Base-by-base conservation (phyloP, 2,797 vertebrate species). In the Cynodonichthys magdalenae region DNA sequence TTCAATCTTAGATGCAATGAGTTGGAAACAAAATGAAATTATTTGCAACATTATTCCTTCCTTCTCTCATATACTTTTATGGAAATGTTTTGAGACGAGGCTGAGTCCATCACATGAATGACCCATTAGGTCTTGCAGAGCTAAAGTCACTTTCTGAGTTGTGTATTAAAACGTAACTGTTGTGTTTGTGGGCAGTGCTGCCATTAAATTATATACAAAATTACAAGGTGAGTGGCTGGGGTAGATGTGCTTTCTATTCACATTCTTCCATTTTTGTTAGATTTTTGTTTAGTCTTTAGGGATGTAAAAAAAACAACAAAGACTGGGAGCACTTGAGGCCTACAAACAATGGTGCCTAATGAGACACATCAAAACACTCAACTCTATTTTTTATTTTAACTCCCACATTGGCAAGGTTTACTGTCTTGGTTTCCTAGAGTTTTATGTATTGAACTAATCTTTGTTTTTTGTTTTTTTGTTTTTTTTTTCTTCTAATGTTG, bases 71-170 rank as follows among this genome's bases (percentile, higher is more conserved):
- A 14, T 15, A 46, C 29, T 18, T 57, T 57, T 46, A 7, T 18
- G 9, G 5, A 18, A 11, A 15, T 6, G 2, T 57, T 47, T 47
- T 20, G 17, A 5, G 31, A 34, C 19, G 17, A 58, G 27, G 17
- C 8, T 28, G 17, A n/a, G 54, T 29, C 17, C 15, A 45, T 57
- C 44, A 58, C 55, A 58, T 27, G 15, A 47, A 46, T 46, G n/a
- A 46, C n/a, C 28, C 55, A 31, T 19, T 47, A 46, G 15, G 11
- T 46, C 42, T 15, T 4, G 11, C 6, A 15, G 27, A 46, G n/a
- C 44, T 31, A 45, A 58, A 4, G 14, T 18, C n/a, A 29, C 27
- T 15, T 31, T 57, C n/a, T 7, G 15, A 56, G 54, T 28, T 45
- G 41, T 56, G 54, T 27, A 44, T 28, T 17, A 28, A 29, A 14